phyloP scores from a whole-genome alignment of 1,140 invertebrate genomes.

The Tetraneura akinire region DNA sequence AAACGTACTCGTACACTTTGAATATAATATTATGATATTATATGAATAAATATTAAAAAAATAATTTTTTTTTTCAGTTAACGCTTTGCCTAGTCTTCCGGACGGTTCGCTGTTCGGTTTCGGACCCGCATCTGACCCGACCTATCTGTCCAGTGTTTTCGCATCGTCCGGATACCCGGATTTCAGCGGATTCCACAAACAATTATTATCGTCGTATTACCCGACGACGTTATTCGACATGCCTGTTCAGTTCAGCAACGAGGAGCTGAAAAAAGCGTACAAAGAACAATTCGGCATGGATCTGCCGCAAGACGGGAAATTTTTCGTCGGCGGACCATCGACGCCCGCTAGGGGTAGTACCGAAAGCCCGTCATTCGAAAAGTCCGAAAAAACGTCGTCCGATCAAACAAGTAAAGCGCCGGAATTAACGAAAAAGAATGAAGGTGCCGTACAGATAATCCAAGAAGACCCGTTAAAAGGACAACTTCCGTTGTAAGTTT shows the following conservation, averaged over 20 bases:
- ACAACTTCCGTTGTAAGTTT: conserved; percentile 27
- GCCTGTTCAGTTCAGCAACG: neutral
- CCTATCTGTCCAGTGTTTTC: neutral
- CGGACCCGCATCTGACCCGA: neutral
- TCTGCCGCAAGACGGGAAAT: neutral
- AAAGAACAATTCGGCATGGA: neutral
- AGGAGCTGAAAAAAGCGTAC: neutral
- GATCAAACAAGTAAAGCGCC: neutral
- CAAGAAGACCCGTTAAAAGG: conserved; percentile 9
- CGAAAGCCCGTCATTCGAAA: neutral
- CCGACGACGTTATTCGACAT: neutral
- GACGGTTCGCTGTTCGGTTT: neutral
- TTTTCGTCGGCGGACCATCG: neutral
- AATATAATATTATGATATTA: too few species aligned
- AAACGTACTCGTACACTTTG: too few species aligned
- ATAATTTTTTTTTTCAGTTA: neutral
- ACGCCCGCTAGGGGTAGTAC: neutral
- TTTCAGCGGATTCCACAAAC: neutral
- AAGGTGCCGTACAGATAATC: neutral
- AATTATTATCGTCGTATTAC: neutral
- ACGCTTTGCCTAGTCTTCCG: neutral
- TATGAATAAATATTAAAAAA: too few species aligned
- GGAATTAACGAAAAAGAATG: neutral
- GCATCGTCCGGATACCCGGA: neutral
- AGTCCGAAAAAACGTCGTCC: neutral